Conservation (phyloP, 2,113 vertebrate genomes). For the Notechis scutatus region DNA sequence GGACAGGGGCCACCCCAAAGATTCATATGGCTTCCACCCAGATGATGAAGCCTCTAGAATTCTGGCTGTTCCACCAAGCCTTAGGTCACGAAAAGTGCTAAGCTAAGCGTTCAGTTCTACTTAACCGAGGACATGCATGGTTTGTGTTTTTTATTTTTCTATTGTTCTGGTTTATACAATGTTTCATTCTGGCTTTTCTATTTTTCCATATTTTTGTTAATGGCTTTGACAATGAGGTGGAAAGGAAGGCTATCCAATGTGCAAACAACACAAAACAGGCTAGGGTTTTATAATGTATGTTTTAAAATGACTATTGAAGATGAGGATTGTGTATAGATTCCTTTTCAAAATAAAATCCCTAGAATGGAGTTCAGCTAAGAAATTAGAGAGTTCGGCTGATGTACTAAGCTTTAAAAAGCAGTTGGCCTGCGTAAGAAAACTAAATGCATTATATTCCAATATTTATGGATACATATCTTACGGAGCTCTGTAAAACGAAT, state of each 20-base stretch:
- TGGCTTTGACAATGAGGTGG: neutral
- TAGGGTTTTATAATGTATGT: neutral
- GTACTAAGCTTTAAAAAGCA: fast-evolving
- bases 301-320: neutral
- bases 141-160: neutral
- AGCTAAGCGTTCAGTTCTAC: neutral
- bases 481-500: conserved; percentile 14
- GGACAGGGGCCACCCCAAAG: neutral
- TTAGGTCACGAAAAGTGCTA: neutral
- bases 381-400: neutral
- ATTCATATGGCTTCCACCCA: neutral
- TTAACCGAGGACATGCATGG: neutral
- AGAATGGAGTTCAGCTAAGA: neutral
- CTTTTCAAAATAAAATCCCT: conserved; percentile 36
- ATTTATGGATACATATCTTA: fast-evolving
- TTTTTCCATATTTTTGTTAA: neutral
- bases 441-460: conserved; percentile 10
- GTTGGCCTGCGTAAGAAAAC: conserved; percentile 17
- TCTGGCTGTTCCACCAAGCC: neutral
- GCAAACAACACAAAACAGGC: neutral
- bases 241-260: neutral
- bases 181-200: neutral
- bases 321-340: neutral
- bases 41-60: neutral
- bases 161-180: neutral